These are phyloP conservation scores for Podarcis cretensis DNA, from an alignment of 2,113 vertebrate species.

Conservation along the genomic window DNA sequence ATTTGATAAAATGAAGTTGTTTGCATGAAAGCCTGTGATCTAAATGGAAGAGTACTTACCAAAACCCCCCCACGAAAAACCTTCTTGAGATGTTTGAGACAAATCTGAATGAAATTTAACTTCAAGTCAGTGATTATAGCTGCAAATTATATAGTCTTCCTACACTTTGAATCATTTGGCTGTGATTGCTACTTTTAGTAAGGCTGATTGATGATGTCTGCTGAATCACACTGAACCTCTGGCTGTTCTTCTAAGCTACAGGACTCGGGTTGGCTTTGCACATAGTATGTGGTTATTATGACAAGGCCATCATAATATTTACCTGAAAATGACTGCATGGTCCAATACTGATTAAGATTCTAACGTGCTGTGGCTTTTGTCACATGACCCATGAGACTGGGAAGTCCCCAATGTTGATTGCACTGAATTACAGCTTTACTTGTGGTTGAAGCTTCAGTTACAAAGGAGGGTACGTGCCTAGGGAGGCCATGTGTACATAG, in stretches of 20 bases:
- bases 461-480: no score
- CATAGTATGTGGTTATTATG: not conserved
- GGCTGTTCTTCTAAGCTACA: constrained; percentile 65
- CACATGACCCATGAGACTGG: constrained; percentile 42
- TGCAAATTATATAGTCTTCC: constrained; percentile 72
- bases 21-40: constrained; percentile 18
- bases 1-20: constrained; percentile 9
- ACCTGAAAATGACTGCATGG: not conserved
- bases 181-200: constrained; percentile 62
- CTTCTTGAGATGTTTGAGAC: constrained; percentile 20
- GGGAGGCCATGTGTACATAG: no score
- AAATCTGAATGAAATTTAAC: constrained; percentile 22
- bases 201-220: constrained; percentile 61
- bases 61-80: not conserved
- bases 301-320: constrained; percentile 14
- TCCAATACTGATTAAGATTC: constrained; percentile 13
- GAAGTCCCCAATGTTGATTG: constrained; percentile 32
- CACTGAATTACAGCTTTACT: constrained; percentile 42
- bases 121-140: constrained; percentile 26
- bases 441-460: not conserved
- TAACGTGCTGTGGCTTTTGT: constrained; percentile 22
- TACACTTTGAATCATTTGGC: constrained; percentile 40
- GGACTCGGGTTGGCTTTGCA: not conserved
- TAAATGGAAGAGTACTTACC: not conserved
- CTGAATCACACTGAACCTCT: constrained; percentile 66